Percentiles rank a stretch among this genome's conserved stretches.
Evolutionary conservation across 2,113 vertebrate genomes (phyloP).

Genomic region (Empidonax alnorum): DNA sequence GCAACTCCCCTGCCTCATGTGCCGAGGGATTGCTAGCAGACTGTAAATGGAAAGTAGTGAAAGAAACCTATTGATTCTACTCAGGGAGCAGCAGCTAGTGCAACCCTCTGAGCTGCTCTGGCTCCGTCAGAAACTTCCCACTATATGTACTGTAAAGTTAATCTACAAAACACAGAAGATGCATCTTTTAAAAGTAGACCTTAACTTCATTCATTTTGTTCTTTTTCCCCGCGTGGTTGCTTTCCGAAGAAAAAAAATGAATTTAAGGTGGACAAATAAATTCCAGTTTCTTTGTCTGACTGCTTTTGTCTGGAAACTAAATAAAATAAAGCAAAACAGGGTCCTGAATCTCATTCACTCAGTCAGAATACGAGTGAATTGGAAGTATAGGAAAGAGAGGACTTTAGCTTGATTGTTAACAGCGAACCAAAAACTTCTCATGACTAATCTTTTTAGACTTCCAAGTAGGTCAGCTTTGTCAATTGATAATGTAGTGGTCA

Average conservation of each 20-base stretch:
- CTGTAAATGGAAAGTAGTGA: conserved; percentile 15
- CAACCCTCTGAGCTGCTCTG: not conserved
- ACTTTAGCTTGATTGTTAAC: not conserved
- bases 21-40: not conserved
- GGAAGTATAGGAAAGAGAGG: not conserved
- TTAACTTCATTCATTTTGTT: not conserved
- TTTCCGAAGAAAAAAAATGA: not conserved
- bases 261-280: not conserved
- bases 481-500: not conserved
- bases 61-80: conserved; percentile 3
- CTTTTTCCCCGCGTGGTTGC: not conserved
- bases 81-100: not conserved
- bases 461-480: conserved; percentile 19
- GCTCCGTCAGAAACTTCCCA: not conserved
- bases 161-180: not conserved
- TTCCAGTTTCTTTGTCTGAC: not conserved
- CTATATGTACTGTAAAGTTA: not conserved
- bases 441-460: not conserved
- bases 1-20: not conserved
- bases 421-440: not conserved
- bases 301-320: not conserved
- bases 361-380: not conserved
- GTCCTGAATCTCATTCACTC: not conserved
- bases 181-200: not conserved
- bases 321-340: not conserved